These are phyloP conservation scores for Parnassius smintheus DNA, from an alignment of 2,888 invertebrate genomes.

Conservation along the genomic window DNA sequence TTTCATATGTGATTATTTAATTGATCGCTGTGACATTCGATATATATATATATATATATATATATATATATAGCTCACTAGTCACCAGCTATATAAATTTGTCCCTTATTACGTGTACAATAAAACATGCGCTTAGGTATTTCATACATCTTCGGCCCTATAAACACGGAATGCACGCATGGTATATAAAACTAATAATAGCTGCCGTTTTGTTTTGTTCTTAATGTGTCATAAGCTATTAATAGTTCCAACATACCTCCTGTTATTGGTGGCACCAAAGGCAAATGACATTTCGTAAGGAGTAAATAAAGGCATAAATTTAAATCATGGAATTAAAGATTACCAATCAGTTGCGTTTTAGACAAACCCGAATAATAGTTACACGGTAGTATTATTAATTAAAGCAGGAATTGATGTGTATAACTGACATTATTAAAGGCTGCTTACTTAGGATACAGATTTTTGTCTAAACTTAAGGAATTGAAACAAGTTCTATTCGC, in stretches of 20 bases:
- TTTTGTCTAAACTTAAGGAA: constrained; percentile 24
- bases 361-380: constrained; percentile 12
- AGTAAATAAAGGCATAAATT: constrained; percentile 22
- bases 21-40: constrained; percentile 41
- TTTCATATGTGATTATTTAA: constrained; percentile 28
- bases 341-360: constrained; percentile 13
- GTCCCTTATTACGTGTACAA: constrained; percentile 28
- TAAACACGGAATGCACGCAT: constrained; percentile 13
- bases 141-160: constrained; percentile 2
- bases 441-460: not conserved
- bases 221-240: constrained; percentile 18
- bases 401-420: constrained; percentile 11
- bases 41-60: constrained; percentile 25
- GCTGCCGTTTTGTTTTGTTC: constrained; percentile 20
- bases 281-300: constrained; percentile 15
- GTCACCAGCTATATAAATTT: constrained; percentile 35
- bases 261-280: constrained; percentile 18
- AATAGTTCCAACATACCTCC: constrained; percentile 16
- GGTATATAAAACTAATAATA: constrained; percentile 22
- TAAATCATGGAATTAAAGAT: constrained; percentile 15
- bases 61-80: constrained; percentile 24
- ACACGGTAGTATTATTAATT: constrained; percentile 16
- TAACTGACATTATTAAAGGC: constrained; percentile 20
- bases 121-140: constrained; percentile 15
- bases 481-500: constrained; percentile 13